These are phyloP conservation scores for Volucella zonaria DNA, from an alignment of 2,888 invertebrate species.

Conservation along the genomic window DNA sequence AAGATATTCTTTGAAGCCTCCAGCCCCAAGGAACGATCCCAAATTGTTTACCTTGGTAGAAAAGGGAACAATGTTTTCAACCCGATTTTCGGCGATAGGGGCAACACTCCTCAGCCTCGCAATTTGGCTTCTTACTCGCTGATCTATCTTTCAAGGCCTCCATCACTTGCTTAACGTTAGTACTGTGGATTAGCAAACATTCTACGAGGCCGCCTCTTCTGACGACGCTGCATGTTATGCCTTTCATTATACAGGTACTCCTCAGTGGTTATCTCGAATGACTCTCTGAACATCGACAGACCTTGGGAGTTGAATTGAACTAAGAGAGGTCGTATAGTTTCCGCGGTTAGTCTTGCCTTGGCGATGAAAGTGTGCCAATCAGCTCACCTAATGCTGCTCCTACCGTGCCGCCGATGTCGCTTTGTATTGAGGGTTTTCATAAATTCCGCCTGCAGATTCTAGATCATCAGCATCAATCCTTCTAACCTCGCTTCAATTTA, in stretches of 20 bases:
- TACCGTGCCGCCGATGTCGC: not conserved
- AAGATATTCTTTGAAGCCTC: constrained; percentile 42
- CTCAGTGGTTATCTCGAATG: not conserved
- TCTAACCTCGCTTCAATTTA: not conserved
- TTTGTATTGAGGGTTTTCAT: not conserved
- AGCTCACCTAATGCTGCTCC: not conserved
- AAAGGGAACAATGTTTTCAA: constrained; percentile 34
- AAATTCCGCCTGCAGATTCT: not conserved
- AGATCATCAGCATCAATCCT: not conserved
- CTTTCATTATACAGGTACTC: not conserved
- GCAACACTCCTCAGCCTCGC: constrained; percentile 14
- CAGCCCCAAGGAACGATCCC: constrained; percentile 34
- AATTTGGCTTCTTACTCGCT: constrained; percentile 33
- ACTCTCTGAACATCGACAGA: not conserved
- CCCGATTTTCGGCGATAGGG: constrained; percentile 14
- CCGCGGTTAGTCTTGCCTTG: not conserved
- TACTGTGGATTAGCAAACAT: constrained; percentile 34
- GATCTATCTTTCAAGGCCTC: constrained; percentile 11
- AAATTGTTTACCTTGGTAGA: constrained; percentile 57
- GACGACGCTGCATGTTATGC: not conserved
- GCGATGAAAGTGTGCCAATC: not conserved
- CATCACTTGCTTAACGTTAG: constrained; percentile 8
- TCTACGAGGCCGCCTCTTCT: constrained; percentile 47
- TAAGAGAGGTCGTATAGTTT: not conserved
- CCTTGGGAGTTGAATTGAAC: not conserved